Evolutionary conservation across 1,140 invertebrate genomes (phyloP), one percentile per base, ranked within the genome.

Genomic region (Drosophila lini): DNA sequence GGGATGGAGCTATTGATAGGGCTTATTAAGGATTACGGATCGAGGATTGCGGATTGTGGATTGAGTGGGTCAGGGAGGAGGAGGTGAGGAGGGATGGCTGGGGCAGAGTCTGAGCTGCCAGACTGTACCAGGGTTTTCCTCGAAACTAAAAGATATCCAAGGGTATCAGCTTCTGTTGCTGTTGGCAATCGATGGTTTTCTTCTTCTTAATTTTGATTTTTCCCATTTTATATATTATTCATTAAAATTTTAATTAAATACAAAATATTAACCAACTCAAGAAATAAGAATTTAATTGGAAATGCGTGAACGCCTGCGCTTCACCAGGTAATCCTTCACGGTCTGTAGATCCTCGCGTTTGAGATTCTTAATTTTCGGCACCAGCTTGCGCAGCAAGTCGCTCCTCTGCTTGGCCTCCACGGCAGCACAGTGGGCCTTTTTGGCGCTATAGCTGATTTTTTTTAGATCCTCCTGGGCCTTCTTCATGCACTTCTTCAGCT

Each of bases 1-100:
- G 64, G 64, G 25, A 28, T 28, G 25, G 25, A 28, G 64, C 70
- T 64, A 86, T 86, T 75, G 82, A 76, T 76, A 58, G 36, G 52
- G 70, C 64, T 73, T 67, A 78, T 81, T 74, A 76, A 63, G 81
- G 74, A 58, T 71, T 71, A 70, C 40, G 41, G 50, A 71, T 31
- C 36, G 25, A 4, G 64, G 48, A 64, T 28, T 34, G 22, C 5
- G 45, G 31, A 55, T 53, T 53, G 65, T 13, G 47, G 25, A 34
- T 5, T 42, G 31, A 5, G 31, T 5, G 15, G n/a, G 42, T 7
- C 15, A 5, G 58, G n/a, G 3, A 19, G 19, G 19, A 7, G 22
- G 1, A 13, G 15, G 4, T 28, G 8, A 25, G 22, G 11, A 15
- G 6, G 19, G 19, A 19, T 19, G 42, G 16, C 16, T 13, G 41